These are phyloP conservation scores for Paraescarpia echinospica DNA, from an alignment of 1,140 invertebrate species.

Conservation along the genomic window DNA sequence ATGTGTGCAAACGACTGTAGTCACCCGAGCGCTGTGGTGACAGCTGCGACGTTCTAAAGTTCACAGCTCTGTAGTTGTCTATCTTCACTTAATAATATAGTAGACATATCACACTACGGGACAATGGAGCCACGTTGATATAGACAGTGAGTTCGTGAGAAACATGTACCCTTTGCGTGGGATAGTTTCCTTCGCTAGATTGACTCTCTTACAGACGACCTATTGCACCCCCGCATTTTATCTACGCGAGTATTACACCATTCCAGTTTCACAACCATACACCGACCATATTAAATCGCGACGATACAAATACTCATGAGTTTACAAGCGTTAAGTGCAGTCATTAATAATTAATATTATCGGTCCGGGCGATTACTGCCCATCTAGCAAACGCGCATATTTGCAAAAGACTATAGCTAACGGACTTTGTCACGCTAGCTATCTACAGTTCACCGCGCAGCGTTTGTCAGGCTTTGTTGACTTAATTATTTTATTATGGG, in stretches of 20 bases:
- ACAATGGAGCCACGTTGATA: too few relatives aligned
- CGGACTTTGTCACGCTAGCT: neutral
- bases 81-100: too few relatives aligned
- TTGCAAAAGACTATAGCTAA: neutral
- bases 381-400: neutral
- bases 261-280: neutral
- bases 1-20: neutral
- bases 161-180: too few relatives aligned
- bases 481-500: too few relatives aligned
- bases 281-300: neutral
- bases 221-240: too few relatives aligned
- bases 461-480: neutral
- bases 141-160: too few relatives aligned
- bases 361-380: neutral
- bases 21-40: neutral
- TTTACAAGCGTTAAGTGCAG: neutral
- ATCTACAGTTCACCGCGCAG: neutral
- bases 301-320: neutral
- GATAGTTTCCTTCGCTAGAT: too few relatives aligned
- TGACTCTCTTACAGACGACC: too few relatives aligned
- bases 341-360: neutral
- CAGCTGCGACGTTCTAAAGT: neutral
- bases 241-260: too few relatives aligned
- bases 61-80: neutral
- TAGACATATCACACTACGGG: too few relatives aligned